Conservation (phyloP, 2,113 vertebrate species). For the Erythrocercus mccallii region DNA sequence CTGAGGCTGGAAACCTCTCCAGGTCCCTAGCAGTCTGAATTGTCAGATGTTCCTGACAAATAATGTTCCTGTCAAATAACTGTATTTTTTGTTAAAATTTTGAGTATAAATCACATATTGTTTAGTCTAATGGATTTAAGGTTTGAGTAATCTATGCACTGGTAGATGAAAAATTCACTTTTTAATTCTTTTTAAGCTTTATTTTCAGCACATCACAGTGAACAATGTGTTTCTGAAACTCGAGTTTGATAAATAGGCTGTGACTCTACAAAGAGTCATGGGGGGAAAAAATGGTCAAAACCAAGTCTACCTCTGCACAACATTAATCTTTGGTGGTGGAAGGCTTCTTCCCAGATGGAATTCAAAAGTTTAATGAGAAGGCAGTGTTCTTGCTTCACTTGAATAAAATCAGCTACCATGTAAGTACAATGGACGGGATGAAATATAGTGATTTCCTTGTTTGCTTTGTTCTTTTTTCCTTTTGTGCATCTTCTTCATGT, state of each 20-base stretch:
- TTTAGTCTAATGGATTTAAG: accelerated
- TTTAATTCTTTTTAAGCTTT: background rate
- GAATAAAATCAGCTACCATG: background rate
- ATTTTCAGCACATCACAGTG: background rate
- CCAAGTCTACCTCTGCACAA: background rate
- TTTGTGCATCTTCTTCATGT: accelerated
- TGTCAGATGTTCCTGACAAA: too few relatives aligned
- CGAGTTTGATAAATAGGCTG: background rate
- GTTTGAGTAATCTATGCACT: background rate
- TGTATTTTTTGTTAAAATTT: background rate
- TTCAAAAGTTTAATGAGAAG: background rate
- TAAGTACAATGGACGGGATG: background rate
- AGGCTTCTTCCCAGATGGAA: background rate
- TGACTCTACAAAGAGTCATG: background rate
- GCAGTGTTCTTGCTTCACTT: background rate
- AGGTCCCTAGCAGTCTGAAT: background rate
- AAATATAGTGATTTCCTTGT: background rate
- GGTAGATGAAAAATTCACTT: background rate
- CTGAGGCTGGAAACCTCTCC: background rate
- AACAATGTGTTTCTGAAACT: background rate
- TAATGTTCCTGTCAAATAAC: too few relatives aligned
- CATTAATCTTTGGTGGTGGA: background rate
- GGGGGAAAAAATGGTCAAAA: background rate
- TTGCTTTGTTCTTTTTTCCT: background rate
- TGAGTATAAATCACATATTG: background rate